Evolutionary conservation across 2,888 invertebrate species (phyloP), one percentile per base, ranked within the genome.

Genomic region (Ophion ventricosus): DNA sequence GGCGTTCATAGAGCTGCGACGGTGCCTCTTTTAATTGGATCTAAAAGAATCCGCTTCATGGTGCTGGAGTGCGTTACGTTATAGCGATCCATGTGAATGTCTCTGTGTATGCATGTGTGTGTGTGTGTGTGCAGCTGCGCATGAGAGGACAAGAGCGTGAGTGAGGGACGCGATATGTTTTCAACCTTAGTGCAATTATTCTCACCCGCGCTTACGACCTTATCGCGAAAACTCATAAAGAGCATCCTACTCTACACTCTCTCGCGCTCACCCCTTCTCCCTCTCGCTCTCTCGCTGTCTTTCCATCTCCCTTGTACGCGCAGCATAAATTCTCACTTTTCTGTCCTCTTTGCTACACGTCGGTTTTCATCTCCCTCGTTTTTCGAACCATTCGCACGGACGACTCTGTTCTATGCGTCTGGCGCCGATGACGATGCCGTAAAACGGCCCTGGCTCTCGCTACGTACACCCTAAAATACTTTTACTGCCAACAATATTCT

Each of bases 21-120:
- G 72, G 74, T 80, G 80, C 73, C 80, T 80, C 77, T 84, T 84
- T 84, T 84, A 84, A 84, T 84, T 84, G 83, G 83, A 80, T 84
- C 80, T 84, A 84, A 84, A 80, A 77, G 80, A 84, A 63, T 80
- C 83, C 67, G 43, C 54, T 80, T 83, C 54, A 75, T 61, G 72
- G 59, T 80, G 59, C 76, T 70, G 64, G 61, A 61, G 73, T 61
- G 59, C 54, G 3, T 73, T 73, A 23, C 59, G 49, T 61, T 26
- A 35, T 49, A 8, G 8, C n/a, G n/a, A 10, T 35, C 4, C 20
- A 17, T 40, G 64, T 35, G 11, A 35, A 20, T 20, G n/a, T n/a
- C n/a, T n/a, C n/a, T n/a, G n/a, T n/a, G n/a, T n/a, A n/a, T n/a
- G n/a, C n/a, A n/a, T n/a, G n/a, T n/a, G n/a, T n/a, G n/a, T n/a